Evolutionary conservation across 2,888 invertebrate species (phyloP).

Genomic region (Calliopum simillimum): DNA sequence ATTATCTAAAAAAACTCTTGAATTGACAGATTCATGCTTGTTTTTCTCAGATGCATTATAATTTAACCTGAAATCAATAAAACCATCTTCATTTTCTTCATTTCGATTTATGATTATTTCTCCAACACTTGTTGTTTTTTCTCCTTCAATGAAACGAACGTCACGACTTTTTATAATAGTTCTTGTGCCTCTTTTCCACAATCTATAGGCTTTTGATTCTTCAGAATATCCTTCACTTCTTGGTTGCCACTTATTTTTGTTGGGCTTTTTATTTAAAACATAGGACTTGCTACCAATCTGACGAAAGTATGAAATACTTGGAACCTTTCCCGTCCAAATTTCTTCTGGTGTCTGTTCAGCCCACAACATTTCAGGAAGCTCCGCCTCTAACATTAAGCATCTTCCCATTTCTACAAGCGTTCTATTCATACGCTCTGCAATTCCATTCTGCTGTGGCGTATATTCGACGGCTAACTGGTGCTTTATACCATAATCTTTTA

Average conservation of each 20-base stretch:
- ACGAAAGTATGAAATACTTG: slow-evolving; percentile 35
- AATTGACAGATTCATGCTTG: slow-evolving; percentile 6
- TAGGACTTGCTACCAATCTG: slow-evolving; percentile 31
- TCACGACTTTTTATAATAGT: slow-evolving; percentile 32
- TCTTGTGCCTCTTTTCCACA: slow-evolving; percentile 33
- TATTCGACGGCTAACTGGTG: slow-evolving; percentile 20
- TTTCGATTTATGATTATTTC: too few relatives aligned
- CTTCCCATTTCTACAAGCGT: slow-evolving; percentile 34
- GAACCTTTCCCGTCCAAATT: slow-evolving; percentile 37
- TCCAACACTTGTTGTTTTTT: background rate
- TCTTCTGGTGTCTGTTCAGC: slow-evolving; percentile 42
- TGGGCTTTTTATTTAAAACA: slow-evolving; percentile 27
- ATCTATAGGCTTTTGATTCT: slow-evolving; percentile 38
- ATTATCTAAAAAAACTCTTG: too few relatives aligned
- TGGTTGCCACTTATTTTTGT: slow-evolving; percentile 30
- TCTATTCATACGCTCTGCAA: slow-evolving; percentile 32
- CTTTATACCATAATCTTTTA: slow-evolving; percentile 26
- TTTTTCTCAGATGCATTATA: background rate
- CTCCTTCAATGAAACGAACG: slow-evolving; percentile 23
- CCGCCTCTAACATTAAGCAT: slow-evolving; percentile 47
- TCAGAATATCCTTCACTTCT: slow-evolving; percentile 36
- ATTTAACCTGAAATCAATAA: background rate
- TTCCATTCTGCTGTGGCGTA: slow-evolving; percentile 32
- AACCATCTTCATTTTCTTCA: background rate
- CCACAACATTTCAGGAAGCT: slow-evolving; percentile 46